These are phyloP conservation scores for Laothoe populi DNA, from an alignment of 2,888 invertebrate species.

Conservation along the genomic window DNA sequence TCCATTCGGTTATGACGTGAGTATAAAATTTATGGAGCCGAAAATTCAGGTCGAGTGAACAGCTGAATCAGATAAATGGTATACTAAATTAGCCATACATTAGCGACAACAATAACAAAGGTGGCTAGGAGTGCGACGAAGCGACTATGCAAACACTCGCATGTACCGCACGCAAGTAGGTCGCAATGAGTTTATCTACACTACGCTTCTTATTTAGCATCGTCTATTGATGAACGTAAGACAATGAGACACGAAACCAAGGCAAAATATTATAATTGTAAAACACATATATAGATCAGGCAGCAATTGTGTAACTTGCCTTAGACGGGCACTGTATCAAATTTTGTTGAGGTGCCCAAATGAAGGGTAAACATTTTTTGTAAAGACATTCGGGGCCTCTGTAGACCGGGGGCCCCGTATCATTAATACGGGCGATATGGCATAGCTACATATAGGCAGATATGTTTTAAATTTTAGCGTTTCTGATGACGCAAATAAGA, in stretches of 20 bases:
- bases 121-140: slow-evolving; percentile 67
- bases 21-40: slow-evolving; percentile 67
- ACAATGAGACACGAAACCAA: slow-evolving; percentile 14
- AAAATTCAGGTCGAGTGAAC: slow-evolving; percentile 78
- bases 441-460: too few relatives aligned
- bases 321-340: too few relatives aligned
- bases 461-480: background rate
- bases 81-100: slow-evolving; percentile 77
- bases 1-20: slow-evolving; percentile 61
- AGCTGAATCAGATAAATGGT: slow-evolving; percentile 77
- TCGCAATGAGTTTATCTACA: slow-evolving; percentile 62
- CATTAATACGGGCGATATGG: too few relatives aligned
- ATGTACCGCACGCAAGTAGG: slow-evolving; percentile 65
- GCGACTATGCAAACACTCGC: slow-evolving; percentile 71
- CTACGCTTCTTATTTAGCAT: slow-evolving; percentile 32
- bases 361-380: too few relatives aligned
- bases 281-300: slow-evolving; percentile 1
- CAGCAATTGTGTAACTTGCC: too few relatives aligned
- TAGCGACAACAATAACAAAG: slow-evolving; percentile 71
- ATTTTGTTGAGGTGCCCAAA: too few relatives aligned
- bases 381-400: too few relatives aligned
- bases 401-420: too few relatives aligned
- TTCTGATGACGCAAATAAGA: too few relatives aligned
- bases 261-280: slow-evolving; percentile 8
- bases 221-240: slow-evolving; percentile 30